Evolutionary conservation across 1,140 invertebrate genomes (phyloP).

Genomic region (Apolygus lucorum): DNA sequence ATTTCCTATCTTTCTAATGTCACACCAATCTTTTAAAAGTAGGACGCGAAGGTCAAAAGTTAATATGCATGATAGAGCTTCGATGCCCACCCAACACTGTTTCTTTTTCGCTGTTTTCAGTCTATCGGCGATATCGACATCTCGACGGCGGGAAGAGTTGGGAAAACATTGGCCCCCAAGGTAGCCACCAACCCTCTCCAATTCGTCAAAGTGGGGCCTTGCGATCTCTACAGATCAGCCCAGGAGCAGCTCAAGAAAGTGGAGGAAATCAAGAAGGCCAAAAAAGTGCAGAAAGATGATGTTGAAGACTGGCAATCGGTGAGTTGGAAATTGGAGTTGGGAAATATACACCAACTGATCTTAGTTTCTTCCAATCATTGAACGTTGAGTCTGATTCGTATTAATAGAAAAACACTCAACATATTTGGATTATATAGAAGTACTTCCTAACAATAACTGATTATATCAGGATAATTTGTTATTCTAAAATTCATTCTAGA

Average conservation of each 20-base stretch:
- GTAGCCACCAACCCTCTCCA: slow-evolving; percentile 77
- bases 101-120: slow-evolving; percentile 17
- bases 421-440: too few species aligned
- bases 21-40: too few species aligned
- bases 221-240: slow-evolving; percentile 69
- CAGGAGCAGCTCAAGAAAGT: slow-evolving; percentile 77
- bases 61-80: too few species aligned
- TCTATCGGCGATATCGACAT: slow-evolving; percentile 12
- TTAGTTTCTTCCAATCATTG: too few species aligned
- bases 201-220: slow-evolving; percentile 80
- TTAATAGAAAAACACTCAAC: too few species aligned
- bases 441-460: neutral
- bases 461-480: slow-evolving; percentile 21
- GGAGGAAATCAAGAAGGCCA: slow-evolving; percentile 70
- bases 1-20: too few species aligned
- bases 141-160: slow-evolving; percentile 15
- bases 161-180: slow-evolving; percentile 52
- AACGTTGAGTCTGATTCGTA: too few species aligned
- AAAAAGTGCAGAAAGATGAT: slow-evolving; percentile 64
- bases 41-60: too few species aligned
- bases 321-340: too few species aligned
- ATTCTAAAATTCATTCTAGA: slow-evolving; percentile 57
- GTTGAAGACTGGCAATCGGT: slow-evolving; percentile 90
- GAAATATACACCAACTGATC: too few species aligned
- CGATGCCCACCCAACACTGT: too few species aligned